phyloP scores from a whole-genome alignment of 92 coral and sea anemone genomes.

The Anthopleura xanthogrammica region DNA sequence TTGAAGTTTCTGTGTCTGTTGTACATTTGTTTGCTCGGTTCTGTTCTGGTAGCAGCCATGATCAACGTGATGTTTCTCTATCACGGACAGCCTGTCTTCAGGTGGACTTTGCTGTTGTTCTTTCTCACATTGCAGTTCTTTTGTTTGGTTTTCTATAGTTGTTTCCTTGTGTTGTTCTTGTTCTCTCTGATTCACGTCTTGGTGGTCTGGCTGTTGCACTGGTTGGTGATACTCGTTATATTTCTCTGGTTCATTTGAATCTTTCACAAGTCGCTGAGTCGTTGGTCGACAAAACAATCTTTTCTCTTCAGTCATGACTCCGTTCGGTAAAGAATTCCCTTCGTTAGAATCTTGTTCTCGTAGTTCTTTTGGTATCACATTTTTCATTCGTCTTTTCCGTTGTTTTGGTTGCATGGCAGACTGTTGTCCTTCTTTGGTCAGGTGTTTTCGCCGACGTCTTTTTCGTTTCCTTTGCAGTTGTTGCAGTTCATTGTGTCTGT shows the following conservation, averaged over 20 bases:
- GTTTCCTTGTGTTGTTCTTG: not conserved
- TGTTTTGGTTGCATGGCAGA: not conserved
- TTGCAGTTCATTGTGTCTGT: conserved; percentile 1
- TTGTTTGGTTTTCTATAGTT: not conserved
- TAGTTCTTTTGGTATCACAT: not conserved
- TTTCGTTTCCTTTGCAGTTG: conserved; percentile 5
- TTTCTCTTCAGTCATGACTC: not conserved
- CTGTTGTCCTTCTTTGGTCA: not conserved
- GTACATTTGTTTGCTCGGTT: not conserved
- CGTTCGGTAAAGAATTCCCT: not conserved
- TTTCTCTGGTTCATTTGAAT: not conserved
- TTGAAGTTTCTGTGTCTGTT: not conserved
- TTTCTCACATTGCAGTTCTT: not conserved
- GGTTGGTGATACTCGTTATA: not conserved
- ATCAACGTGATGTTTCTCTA: conserved; percentile 1
- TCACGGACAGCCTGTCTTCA: not conserved
- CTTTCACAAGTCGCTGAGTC: not conserved
- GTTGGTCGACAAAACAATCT: not conserved
- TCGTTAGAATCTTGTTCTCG: not conserved
- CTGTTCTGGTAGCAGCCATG: not conserved
- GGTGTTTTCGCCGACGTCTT: conserved; percentile 3
- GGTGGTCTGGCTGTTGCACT: not conserved
- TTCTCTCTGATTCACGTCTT: not conserved
- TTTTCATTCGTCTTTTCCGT: not conserved
- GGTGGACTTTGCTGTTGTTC: not conserved